A percentile compares a stretch with the other conserved stretches of the same genome.
Conservation (phyloP, 2,888 invertebrate species). For the Alloplasta piceator region DNA sequence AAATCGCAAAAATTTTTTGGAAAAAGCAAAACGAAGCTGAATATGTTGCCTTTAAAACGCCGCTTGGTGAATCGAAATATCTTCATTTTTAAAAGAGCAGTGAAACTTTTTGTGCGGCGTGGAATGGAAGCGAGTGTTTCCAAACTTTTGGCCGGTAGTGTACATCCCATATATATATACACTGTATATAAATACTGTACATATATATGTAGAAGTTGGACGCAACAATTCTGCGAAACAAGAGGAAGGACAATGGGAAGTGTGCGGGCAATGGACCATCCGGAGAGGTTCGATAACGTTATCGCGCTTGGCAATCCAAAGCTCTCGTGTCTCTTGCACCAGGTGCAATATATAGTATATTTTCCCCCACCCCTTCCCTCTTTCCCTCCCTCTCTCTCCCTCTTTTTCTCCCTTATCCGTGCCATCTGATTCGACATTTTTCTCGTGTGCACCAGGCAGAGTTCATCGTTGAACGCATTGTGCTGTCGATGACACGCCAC, state of each 20-base stretch:
- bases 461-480: slow-evolving; percentile 28
- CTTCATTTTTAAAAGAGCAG: too few species aligned
- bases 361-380: background rate
- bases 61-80: too few species aligned
- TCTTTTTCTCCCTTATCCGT: slow-evolving; percentile 12
- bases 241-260: slow-evolving; percentile 14
- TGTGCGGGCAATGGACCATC: slow-evolving; percentile 29
- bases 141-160: too few species aligned
- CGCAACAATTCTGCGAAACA: slow-evolving; percentile 13
- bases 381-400: slow-evolving; percentile 7
- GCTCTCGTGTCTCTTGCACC: slow-evolving; percentile 44
- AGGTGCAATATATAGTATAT: slow-evolving; percentile 37
- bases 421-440: slow-evolving; percentile 45
- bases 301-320: slow-evolving; percentile 46
- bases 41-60: too few species aligned
- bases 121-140: too few species aligned
- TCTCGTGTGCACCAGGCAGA: slow-evolving; percentile 14
- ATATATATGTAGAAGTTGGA: background rate
- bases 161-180: slow-evolving; percentile 16
- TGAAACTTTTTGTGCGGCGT: too few species aligned
- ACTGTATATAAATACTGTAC: too few species aligned
- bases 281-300: slow-evolving; percentile 51
- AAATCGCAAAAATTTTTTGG: too few species aligned
- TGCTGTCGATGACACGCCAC: slow-evolving; percentile 42
- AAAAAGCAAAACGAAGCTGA: too few species aligned